Evolutionary conservation across 2,113 vertebrate genomes (phyloP).

Genomic region (Panthera tigris): DNA sequence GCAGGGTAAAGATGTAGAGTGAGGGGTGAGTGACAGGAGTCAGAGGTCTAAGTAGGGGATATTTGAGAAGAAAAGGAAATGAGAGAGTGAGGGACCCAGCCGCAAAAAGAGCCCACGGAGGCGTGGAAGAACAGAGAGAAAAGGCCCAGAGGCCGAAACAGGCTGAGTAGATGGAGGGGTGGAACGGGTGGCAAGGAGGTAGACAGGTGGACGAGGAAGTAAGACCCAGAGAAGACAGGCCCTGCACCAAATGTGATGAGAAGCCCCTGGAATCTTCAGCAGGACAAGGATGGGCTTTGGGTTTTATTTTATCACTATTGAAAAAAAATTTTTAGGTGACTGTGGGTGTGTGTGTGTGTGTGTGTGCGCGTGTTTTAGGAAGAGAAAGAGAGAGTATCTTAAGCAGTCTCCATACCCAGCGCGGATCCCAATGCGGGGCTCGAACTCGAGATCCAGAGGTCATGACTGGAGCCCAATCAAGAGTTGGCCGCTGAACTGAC

Average conservation of each 20-base stretch:
- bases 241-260: not conserved
- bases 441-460: too few relatives aligned
- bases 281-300: not conserved
- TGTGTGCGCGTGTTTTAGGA: too few relatives aligned
- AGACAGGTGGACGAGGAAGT: not conserved
- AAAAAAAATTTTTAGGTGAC: too few relatives aligned
- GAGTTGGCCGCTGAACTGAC: too few relatives aligned
- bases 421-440: too few relatives aligned
- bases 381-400: too few relatives aligned
- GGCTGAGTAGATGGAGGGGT: accelerated
- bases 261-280: not conserved
- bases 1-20: too few relatives aligned
- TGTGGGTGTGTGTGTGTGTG: too few relatives aligned
- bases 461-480: too few relatives aligned
- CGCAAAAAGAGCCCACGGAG: not conserved
- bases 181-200: not conserved
- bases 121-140: not conserved
- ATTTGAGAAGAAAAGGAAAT: not conserved
- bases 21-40: not conserved
- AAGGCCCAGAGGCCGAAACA: not conserved
- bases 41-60: not conserved
- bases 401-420: too few relatives aligned
- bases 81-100: not conserved
- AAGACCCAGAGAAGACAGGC: too few relatives aligned
- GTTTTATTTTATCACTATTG: not conserved